Conservation (phyloP, 1,140 invertebrate species). For the Teleopsis dalmanni region DNA sequence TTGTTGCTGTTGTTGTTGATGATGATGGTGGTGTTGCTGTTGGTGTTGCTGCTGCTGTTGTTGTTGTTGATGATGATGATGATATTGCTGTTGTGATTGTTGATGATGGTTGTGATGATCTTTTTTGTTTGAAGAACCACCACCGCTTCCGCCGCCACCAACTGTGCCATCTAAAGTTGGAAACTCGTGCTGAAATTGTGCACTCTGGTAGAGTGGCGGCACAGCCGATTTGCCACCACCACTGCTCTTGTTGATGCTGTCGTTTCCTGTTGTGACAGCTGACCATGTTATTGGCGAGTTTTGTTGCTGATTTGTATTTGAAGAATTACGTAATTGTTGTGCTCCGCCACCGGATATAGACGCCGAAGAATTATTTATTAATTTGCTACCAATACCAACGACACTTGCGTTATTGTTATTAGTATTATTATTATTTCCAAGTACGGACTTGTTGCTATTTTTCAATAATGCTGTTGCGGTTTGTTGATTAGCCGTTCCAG, state of each 20-base stretch:
- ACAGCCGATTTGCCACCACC: conserved; percentile 20
- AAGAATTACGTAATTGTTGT: too few species aligned
- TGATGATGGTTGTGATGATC: conserved; percentile 13
- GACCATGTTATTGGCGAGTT: conserved; percentile 43
- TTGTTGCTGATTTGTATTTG: conserved; percentile 14
- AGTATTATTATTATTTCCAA: conserved; percentile 13
- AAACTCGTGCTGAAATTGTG: conserved; percentile 78
- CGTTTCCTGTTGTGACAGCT: conserved; percentile 41
- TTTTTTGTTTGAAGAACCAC: conserved; percentile 7
- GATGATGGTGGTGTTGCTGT: conserved; percentile 21
- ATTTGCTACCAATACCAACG: conserved; percentile 20
- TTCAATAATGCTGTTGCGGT: conserved; percentile 12
- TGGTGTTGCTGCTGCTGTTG: conserved; percentile 17
- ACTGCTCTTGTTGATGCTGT: conserved; percentile 17
- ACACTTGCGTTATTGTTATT: conserved; percentile 16
- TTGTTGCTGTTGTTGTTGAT: conserved; percentile 27
- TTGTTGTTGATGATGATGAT: conserved; percentile 11
- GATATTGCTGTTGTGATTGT: conserved; percentile 12
- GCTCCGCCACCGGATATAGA: conserved; percentile 1
- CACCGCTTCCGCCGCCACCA: conserved; percentile 32
- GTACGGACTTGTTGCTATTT: conserved; percentile 10
- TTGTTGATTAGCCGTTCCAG: conserved; percentile 11
- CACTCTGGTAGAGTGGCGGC: conserved; percentile 42
- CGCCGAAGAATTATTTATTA: conserved; percentile 32
- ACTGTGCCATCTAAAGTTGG: conserved; percentile 61